Evolutionary conservation across 2,797 vertebrate genomes (phyloP).

Genomic region (Phyllotis vaccarum): DNA sequence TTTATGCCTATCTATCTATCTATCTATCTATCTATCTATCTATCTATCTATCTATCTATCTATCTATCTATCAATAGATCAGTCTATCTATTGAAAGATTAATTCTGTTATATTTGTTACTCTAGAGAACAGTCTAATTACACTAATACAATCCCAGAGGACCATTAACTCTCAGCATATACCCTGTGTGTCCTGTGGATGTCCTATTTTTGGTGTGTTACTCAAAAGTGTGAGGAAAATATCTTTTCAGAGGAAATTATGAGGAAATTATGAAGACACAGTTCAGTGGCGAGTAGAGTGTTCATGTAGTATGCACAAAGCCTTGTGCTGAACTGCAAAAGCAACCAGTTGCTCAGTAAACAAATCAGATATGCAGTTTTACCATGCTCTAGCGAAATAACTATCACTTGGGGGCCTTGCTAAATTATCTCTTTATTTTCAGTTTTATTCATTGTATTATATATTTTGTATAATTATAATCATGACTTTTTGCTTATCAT

Average conservation of each 20-base stretch:
- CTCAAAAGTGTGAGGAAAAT: not conserved
- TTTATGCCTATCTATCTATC: too few relatives aligned
- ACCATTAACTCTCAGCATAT: not conserved
- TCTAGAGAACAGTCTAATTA: too few relatives aligned
- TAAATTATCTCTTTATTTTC: not conserved
- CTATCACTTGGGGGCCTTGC: not conserved
- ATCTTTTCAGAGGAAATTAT: not conserved
- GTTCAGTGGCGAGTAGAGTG: not conserved
- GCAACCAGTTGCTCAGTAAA: not conserved
- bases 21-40: too few relatives aligned
- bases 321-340: not conserved
- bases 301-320: not conserved
- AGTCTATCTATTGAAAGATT: too few relatives aligned
- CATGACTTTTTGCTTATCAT: not conserved
- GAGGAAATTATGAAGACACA: not conserved
- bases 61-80: too few relatives aligned
- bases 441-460: not conserved
- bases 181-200: not conserved
- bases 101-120: too few relatives aligned
- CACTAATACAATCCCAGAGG: not conserved
- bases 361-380: not conserved
- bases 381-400: not conserved
- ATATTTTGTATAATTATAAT: constrained; percentile 17
- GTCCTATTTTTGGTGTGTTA: not conserved
- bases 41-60: too few relatives aligned